Evolutionary conservation across 2,797 vertebrate species (phyloP).

Genomic region (Syndactyla subalaris): DNA sequence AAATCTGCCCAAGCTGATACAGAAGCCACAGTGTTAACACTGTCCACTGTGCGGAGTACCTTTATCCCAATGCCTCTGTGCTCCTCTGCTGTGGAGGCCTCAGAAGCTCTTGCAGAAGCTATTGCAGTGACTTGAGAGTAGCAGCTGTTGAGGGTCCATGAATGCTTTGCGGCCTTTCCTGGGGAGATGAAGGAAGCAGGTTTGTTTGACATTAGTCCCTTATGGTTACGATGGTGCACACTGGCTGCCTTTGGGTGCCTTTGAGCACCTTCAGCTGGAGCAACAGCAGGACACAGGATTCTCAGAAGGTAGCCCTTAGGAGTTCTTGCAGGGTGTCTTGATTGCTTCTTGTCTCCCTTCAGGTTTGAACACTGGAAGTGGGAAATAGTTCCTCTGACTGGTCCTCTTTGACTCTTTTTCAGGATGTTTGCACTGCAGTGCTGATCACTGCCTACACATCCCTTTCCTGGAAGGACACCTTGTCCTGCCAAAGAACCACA

Average conservation of each 20-base stretch:
- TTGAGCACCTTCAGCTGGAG: not conserved
- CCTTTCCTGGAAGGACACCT: constrained; percentile 93
- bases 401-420: not conserved
- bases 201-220: not conserved
- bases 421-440: constrained; percentile 90
- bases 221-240: not conserved
- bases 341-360: not conserved
- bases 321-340: not conserved
- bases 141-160: not conserved
- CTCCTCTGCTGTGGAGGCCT: not conserved
- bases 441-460: constrained; percentile 90
- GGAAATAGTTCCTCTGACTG: not conserved
- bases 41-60: too few relatives aligned
- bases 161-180: not conserved
- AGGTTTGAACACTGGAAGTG: not conserved
- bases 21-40: not conserved
- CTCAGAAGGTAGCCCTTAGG: not conserved
- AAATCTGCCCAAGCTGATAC: not conserved
- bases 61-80: not conserved
- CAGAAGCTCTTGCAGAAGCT: not conserved
- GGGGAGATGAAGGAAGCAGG: not conserved
- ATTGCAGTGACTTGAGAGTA: not conserved
- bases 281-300: not conserved
- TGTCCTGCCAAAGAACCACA: constrained; percentile 91
- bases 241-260: not conserved